Percentiles rank a stretch among this genome's conserved stretches.
Evolutionary conservation across 2,888 invertebrate species (phyloP).

Genomic region (Clivina fossor): DNA sequence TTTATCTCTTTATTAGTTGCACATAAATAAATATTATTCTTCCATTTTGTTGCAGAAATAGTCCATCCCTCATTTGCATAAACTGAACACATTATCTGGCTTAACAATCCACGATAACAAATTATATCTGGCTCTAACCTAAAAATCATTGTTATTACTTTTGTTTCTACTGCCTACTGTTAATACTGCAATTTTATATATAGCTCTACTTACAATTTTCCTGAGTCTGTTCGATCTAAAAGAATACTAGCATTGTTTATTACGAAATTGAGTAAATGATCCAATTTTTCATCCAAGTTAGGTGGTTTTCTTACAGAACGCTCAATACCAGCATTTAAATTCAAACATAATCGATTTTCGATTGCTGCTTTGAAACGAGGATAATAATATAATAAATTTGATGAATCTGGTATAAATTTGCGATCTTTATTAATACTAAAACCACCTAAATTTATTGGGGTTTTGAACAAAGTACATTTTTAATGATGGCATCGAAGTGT

Average conservation of each 20-base stretch:
- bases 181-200: conserved; percentile 1
- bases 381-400: conserved; percentile 21
- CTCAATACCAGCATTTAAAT: conserved; percentile 22
- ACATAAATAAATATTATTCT: conserved; percentile 24
- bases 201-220: conserved; percentile 8
- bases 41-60: conserved; percentile 25
- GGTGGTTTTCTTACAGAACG: conserved; percentile 18
- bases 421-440: conserved; percentile 24
- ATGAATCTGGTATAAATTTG: conserved; percentile 4
- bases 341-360: conserved; percentile 1
- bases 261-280: conserved; percentile 19
- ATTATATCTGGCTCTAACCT: conserved; percentile 24
- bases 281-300: conserved; percentile 15
- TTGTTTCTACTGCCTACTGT: no score
- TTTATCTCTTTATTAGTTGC: not conserved
- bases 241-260: no score
- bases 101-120: conserved; percentile 26
- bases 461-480: conserved; percentile 15
- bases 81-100: conserved; percentile 23
- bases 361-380: conserved; percentile 10
- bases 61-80: conserved; percentile 22
- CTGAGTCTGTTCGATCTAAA: not conserved
- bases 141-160: no score
- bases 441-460: conserved; percentile 18
- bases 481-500: conserved; percentile 4